A percentile compares a stretch with the other conserved stretches of the same genome.
Conservation (phyloP, 2,888 invertebrate genomes). For the Caenorhabditis zanzibari region DNA sequence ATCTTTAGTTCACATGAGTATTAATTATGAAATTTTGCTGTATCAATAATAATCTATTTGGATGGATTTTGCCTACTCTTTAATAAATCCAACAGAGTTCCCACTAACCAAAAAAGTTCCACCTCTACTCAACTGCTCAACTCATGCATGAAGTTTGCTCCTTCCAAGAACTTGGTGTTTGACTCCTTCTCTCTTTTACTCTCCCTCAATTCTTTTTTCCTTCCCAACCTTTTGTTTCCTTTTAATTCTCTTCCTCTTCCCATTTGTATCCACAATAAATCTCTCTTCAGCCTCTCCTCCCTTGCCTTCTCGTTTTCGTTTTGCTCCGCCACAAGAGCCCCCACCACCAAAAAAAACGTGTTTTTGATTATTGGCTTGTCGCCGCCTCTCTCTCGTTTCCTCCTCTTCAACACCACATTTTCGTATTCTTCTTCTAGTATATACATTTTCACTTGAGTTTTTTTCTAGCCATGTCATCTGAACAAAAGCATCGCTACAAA, state of each 20-base stretch:
- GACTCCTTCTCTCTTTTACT: conserved; percentile 9
- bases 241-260: conserved; percentile 10
- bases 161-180: conserved; percentile 12
- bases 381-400: conserved; percentile 31
- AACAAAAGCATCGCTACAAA: conserved; percentile 67
- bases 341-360: conserved; percentile 47
- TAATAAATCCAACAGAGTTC: neutral
- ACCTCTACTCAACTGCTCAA: neutral
- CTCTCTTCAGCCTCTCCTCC: conserved; percentile 11
- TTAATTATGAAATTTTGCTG: no score
- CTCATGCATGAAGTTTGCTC: conserved; percentile 8
- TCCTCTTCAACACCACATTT: neutral
- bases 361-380: conserved; percentile 62
- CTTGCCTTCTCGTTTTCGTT: neutral
- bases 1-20: no score
- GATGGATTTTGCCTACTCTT: no score
- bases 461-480: conserved; percentile 33
- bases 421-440: neutral
- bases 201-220: neutral
- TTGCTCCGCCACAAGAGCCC: neutral
- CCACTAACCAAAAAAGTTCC: neutral
- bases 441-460: conserved; percentile 10
- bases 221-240: conserved; percentile 13
- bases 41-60: no score
- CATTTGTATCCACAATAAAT: conserved; percentile 30